Evolutionary conservation across 2,113 vertebrate genomes (phyloP), one percentile per base, ranked within the genome.

Genomic region (Takifugu bimaculatus): DNA sequence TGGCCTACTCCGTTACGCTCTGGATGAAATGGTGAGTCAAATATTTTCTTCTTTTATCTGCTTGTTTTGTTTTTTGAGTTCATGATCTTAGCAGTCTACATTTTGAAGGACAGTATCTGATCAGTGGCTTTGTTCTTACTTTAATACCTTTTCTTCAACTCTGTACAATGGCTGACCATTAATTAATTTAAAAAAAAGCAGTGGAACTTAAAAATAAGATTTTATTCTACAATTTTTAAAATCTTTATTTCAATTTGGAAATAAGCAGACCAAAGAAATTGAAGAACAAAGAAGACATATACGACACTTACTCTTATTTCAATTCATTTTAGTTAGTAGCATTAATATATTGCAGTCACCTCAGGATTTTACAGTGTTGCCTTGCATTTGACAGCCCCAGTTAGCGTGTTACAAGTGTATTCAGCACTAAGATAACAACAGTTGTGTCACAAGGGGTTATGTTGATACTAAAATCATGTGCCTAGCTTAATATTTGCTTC

Each of bases 1-100:
- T 0, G 96, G 95, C 66, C 85, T 96, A 58, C 85, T 98, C 68
- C 94, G 94, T 73, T 97, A 96, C 0, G 96, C 95, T 66, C 84
- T 97, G 88, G 96, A 97, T 43, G 96, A 96, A 87, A 94, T 96
- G 94, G 95, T 98, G 63, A 94, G 95, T 92, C 2, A 42, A 49
- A 20, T 12, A 44, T 32, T 15, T 50, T 1, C 42, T 26, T n/a
- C 5, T 35, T 6, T 53, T n/a, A 29, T 6, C 47, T 56, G 12
- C 25, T 20, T 64, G 50, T 47, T 61, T 27, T 51, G 4, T 13
- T 7, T 50, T 49, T 49, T 49, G 14, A 45, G 10, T 45, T 20
- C 20, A 20, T 20, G 20, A 20, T 20, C 2, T 6, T 43, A 43
- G 1, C 13, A 15, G 12, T 45, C 13, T 45, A 45, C 2, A 45